Conservation (phyloP, 2,888 invertebrate genomes). For the Rhagophthalmus giganteus region DNA sequence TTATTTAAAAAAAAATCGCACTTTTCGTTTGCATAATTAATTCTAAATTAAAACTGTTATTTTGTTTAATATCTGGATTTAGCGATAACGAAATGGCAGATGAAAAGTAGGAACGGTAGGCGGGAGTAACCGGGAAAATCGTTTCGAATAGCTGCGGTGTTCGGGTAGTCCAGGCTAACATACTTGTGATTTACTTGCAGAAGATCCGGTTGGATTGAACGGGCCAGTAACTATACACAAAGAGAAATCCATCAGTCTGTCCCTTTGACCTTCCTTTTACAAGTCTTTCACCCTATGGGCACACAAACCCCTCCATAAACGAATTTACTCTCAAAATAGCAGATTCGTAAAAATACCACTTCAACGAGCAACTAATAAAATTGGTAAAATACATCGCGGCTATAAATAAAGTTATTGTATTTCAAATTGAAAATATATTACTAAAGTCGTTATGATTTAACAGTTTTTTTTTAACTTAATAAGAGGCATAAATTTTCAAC, state of each 20-base stretch:
- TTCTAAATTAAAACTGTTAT: too few relatives aligned
- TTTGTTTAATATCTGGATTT: not conserved
- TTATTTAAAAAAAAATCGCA: too few relatives aligned
- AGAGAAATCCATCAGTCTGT: slow-evolving; percentile 49
- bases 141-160: slow-evolving; percentile 37
- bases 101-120: slow-evolving; percentile 33
- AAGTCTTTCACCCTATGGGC: slow-evolving; percentile 25
- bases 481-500: too few relatives aligned
- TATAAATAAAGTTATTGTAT: too few relatives aligned
- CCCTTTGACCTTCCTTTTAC: slow-evolving; percentile 47
- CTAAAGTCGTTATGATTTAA: too few relatives aligned
- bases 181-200: slow-evolving; percentile 46
- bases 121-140: slow-evolving; percentile 27
- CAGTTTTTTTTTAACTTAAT: too few relatives aligned
- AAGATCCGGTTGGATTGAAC: slow-evolving; percentile 48
- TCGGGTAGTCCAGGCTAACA: slow-evolving; percentile 37
- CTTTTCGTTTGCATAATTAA: too few relatives aligned
- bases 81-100: slow-evolving; percentile 32
- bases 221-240: slow-evolving; percentile 52
- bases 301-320: slow-evolving; percentile 30
- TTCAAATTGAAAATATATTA: too few relatives aligned
- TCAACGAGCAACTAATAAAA: slow-evolving; percentile 5
- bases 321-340: slow-evolving; percentile 26
- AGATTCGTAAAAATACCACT: slow-evolving; percentile 8
- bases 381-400: slow-evolving; percentile 9